Base-by-base conservation (phyloP, 1,140 invertebrate genomes). In the Drosophila triauraria region DNA sequence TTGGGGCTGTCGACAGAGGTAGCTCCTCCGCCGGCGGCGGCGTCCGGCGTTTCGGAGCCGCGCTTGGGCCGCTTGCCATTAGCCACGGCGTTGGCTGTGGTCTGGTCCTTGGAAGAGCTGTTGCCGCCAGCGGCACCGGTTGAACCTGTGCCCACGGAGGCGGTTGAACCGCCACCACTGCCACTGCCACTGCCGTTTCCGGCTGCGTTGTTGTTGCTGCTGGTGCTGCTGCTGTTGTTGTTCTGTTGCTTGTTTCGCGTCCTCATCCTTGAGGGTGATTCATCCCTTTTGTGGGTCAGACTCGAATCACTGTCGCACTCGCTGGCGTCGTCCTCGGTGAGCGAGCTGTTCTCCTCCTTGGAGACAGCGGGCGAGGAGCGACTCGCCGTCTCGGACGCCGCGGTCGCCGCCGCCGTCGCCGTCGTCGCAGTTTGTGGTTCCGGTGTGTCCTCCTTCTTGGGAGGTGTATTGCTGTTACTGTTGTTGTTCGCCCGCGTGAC, bases 301-400 rank as follows among this genome's bases (percentile, higher is more conserved):
- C 96, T 94, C 63, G 97, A 98, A 94, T 98, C 98, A 92, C 96
- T 98, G 93, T 98, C 98, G 93, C 98, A 98, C 92, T 98, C 97
- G 68, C 97, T 98, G 92, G 94, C 94, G 86, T 99, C 98, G 94
- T 98, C 97, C 93, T 99, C 98, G 82, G 97, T 98, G 57, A 97
- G 97, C 57, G 97, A 98, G 94, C 97, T 98, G 81, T 96, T 96
- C 93, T 96, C 96, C 92, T 95, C 95, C 79, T 93, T 93, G 91
- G 92, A 92, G 91, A 92, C 94, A 93, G 94, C 95, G 60, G 95
- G 95, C 58, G 95, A 95, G 54, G 95, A 95, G 71, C 95, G 93
- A 81, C 69, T 92, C 86, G 91, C 87, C 84, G 91, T 91, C 91
- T 92, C 91, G 86, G 90, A 84, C 91, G 90, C 90, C 82, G 85